A percentile compares a stretch with the other conserved stretches of the same genome.
phyloP scores from a whole-genome alignment of 2,888 invertebrate genomes.

The Thumatha senex region DNA sequence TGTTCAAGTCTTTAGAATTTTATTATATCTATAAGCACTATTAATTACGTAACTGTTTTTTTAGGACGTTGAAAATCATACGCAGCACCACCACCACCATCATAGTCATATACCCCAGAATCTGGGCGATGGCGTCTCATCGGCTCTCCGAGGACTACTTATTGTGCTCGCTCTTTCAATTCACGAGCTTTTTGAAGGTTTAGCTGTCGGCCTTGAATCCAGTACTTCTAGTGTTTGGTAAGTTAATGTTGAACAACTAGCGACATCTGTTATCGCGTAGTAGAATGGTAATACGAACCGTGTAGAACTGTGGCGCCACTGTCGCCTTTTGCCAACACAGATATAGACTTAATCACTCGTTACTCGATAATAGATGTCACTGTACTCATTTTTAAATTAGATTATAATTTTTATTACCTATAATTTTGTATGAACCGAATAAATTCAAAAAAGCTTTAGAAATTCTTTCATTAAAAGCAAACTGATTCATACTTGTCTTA shows the following conservation, averaged over 20 bases:
- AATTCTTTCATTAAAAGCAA: too few relatives aligned
- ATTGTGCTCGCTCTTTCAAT: conserved; percentile 93
- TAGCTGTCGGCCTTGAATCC: conserved; percentile 91
- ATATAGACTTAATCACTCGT: too few relatives aligned
- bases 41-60: conserved; percentile 10
- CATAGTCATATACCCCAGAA: conserved; percentile 76
- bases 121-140: conserved; percentile 72
- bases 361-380: conserved; percentile 40
- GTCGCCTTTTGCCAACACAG: too few relatives aligned
- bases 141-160: conserved; percentile 87
- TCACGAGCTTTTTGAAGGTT: conserved; percentile 93
- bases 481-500: too few relatives aligned
- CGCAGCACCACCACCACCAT: conserved; percentile 45
- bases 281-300: too few relatives aligned
- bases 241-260: conserved; percentile 21
- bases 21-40: too few relatives aligned
- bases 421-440: too few relatives aligned
- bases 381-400: conserved; percentile 1
- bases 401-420: too few relatives aligned
- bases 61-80: conserved; percentile 61
- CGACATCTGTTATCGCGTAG: conserved; percentile 41
- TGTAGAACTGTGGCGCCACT: too few relatives aligned
- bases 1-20: too few relatives aligned
- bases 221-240: conserved; percentile 76
- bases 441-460: too few relatives aligned